A percentile compares a stretch with the other conserved stretches of the same genome.
Evolutionary conservation across 23 tunicate species (phyloP).

Genomic region (Ciona savignyi): DNA sequence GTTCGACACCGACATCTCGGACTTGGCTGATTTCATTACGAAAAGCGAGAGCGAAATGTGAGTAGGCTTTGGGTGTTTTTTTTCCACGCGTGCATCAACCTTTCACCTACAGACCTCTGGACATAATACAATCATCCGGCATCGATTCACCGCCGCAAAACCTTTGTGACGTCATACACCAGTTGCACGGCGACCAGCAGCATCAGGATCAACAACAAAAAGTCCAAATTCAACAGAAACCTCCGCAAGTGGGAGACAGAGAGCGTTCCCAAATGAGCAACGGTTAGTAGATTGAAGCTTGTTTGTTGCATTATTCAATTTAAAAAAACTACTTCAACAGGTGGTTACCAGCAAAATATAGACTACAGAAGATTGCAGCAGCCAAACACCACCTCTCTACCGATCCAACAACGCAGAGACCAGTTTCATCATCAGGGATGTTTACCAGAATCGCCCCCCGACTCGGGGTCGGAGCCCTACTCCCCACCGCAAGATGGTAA

Average conservation of each 20-base stretch:
- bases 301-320: no score
- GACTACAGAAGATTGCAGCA: neutral
- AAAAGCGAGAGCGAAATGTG: conserved; percentile 55
- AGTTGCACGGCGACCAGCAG: conserved; percentile 81
- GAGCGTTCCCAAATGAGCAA: no score
- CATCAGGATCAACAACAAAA: conserved; percentile 8
- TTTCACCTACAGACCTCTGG: neutral
- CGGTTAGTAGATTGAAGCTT: no score
- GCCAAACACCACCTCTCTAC: neutral
- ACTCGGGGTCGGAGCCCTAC: conserved; percentile 80
- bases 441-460: conserved; percentile 88
- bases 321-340: neutral
- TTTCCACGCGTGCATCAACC: neutral
- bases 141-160: neutral
- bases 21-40: conserved; percentile 59
- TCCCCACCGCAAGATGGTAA: conserved; percentile 59
- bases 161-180: conserved; percentile 67
- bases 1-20: conserved; percentile 38
- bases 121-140: neutral
- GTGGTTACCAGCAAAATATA: neutral
- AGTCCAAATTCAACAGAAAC: neutral
- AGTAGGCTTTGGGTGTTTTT: conserved; percentile 12
- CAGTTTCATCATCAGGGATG: conserved; percentile 1
- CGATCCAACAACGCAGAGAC: neutral
- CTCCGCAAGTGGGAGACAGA: no score